Conservation (phyloP, 1,140 invertebrate species). For the Aphaenogaster floridana region DNA sequence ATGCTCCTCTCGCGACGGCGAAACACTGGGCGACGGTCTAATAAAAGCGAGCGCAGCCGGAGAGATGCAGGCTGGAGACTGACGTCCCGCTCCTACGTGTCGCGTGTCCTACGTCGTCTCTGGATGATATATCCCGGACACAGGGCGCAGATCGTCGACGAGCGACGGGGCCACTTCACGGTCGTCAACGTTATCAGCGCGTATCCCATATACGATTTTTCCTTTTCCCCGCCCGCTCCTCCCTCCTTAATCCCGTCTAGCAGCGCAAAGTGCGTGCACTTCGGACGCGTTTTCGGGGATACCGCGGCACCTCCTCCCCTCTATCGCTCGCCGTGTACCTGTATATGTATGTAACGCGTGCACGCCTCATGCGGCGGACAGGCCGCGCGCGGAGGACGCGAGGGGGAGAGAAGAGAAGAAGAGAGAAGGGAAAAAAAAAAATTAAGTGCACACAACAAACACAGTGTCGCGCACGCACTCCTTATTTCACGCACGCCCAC, state of each 20-base stretch:
- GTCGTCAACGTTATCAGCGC: neutral
- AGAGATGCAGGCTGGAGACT: neutral
- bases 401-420: too few relatives aligned
- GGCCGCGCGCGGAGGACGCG: neutral
- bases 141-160: neutral
- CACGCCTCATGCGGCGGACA: neutral
- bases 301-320: neutral
- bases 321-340: neutral
- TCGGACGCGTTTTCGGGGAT: neutral
- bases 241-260: neutral
- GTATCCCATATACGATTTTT: neutral
- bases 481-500: conserved; percentile 4
- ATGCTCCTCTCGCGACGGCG: conserved; percentile 3
- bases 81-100: neutral
- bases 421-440: neutral
- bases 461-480: neutral
- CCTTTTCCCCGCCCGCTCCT: neutral
- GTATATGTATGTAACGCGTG: neutral
- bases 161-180: neutral
- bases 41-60: conserved; percentile 11
- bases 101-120: neutral
- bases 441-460: neutral
- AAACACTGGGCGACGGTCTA: neutral
- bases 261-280: neutral
- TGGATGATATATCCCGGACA: neutral